Base-by-base conservation (phyloP, 2,888 invertebrate species). In the Amiota communis region DNA sequence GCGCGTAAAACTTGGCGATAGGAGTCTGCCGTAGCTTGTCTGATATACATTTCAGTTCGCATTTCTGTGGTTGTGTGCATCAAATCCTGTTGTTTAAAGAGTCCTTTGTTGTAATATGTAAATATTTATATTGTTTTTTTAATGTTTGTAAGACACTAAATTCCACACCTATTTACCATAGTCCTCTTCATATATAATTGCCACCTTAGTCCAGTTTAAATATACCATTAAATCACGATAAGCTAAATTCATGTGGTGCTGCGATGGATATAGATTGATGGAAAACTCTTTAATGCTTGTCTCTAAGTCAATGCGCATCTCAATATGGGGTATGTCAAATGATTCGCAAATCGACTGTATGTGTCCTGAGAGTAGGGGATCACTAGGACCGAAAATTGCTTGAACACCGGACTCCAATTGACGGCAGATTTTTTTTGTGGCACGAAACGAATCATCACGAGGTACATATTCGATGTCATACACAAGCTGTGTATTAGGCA, bases 121-220 rank as follows among this genome's bases (percentile, higher is more conserved):
- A 56, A 75, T 17, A 68, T 10, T 17, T 49, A 17, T n/a, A 47
- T 20, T 20, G n/a, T 36, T 59, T 46, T 12, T 36, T 36, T 36
- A 6, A 20, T 68, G 9, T 13, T 12, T 49, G 36, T 49, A 15
- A 10, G n/a, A 1, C 12, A 11, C 12, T 36, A 36, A 36, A 36
- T 36, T 36, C 2, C 4, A 6, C 4, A 36, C 36, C 36, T 49
- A 83, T 92, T 91, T 86, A 96, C 96, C 96, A 87, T 94, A 94
- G 82, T 97, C 97, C 84, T 98, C 96, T 87, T 98, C 98, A 86
- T 98, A 98, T 63, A 98, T 93, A 72, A 98, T 94, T 0, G 97
- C 97, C 85, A 98, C 96, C 87, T 94, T 93, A 2, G 96, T 96
- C 98, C 98, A 98, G 88, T 97, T 96, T 75, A 97, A 92, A 88